These are phyloP conservation scores for Datnioides undecimradiatus DNA, from an alignment of 2,113 vertebrate genomes.

Conservation along the genomic window DNA sequence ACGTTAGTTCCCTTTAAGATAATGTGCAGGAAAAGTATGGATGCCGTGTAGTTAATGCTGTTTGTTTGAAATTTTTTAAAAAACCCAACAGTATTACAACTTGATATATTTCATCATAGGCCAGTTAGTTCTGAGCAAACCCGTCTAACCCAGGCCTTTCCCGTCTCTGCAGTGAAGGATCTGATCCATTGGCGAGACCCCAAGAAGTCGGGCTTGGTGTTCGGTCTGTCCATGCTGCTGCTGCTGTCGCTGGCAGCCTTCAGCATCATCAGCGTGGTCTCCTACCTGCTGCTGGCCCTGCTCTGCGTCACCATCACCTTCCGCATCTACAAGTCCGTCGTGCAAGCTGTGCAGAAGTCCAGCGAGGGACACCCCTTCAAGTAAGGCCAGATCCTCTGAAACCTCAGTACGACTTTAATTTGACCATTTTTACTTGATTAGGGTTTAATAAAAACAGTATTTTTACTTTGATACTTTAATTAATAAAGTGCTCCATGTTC, in stretches of 20 bases:
- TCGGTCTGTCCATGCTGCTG: conserved; percentile 88
- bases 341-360: conserved; percentile 94
- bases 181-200: conserved; percentile 93
- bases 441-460: not conserved
- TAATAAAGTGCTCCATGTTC: not conserved
- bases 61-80: too few species aligned
- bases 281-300: conserved; percentile 93
- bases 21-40: too few species aligned
- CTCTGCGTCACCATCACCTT: conserved; percentile 95
- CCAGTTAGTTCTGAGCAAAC: not conserved
- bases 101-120: too few species aligned
- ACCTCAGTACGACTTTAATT: not conserved
- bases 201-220: conserved; percentile 90
- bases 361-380: conserved; percentile 93
- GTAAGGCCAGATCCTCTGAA: conserved; percentile 77
- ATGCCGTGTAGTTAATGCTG: too few species aligned
- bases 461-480: not conserved
- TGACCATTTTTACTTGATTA: not conserved
- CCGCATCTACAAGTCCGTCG: conserved; percentile 91
- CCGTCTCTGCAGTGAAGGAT: conserved; percentile 83
- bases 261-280: conserved; percentile 92
- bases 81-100: too few species aligned
- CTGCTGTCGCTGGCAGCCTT: conserved; percentile 94
- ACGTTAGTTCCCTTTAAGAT: too few species aligned
- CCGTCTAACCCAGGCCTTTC: not conserved